Evolutionary conservation across 2,797 vertebrate species (phyloP).

Genomic region (Thalassophryne amazonica): DNA sequence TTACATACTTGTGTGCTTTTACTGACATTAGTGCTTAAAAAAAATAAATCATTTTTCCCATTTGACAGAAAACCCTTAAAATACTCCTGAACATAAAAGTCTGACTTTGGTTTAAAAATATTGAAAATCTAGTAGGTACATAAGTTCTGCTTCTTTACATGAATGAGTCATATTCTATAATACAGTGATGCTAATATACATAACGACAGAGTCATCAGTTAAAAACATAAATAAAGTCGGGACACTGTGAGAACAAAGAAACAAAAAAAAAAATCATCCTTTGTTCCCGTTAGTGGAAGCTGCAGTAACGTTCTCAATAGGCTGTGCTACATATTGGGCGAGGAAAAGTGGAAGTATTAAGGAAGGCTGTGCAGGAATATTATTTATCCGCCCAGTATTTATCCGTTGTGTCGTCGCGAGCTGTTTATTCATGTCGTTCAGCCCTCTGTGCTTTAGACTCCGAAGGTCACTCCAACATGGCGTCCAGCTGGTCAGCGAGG

Average conservation of each 20-base stretch:
- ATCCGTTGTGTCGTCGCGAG: background rate
- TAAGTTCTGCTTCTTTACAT: no score
- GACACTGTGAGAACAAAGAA: slow-evolving; percentile 32
- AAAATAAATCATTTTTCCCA: no score
- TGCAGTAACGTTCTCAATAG: slow-evolving; percentile 35
- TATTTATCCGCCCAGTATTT: no score
- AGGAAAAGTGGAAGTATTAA: slow-evolving; percentile 23
- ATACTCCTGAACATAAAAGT: no score
- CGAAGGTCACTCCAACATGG: slow-evolving; percentile 86
- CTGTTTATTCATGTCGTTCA: background rate
- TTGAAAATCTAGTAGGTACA: no score
- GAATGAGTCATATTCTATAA: no score
- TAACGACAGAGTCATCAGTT: slow-evolving; percentile 1
- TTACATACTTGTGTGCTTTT: no score
- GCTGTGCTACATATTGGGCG: slow-evolving; percentile 42
- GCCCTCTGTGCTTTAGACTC: background rate
- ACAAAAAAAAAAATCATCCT: slow-evolving; percentile 31
- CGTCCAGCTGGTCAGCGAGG: slow-evolving; percentile 92
- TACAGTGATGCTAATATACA: slow-evolving; percentile 17
- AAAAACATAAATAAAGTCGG: slow-evolving; percentile 53
- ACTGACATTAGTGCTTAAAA: no score
- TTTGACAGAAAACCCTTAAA: no score
- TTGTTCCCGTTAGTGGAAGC: slow-evolving; percentile 31
- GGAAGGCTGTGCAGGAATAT: slow-evolving; percentile 19
- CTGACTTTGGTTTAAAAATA: no score